A percentile compares a stretch with the other conserved stretches of the same genome.
These are phyloP conservation scores for Stomatorhinus walkeri DNA, from an alignment of 2,797 vertebrate genomes.

Conservation along the genomic window DNA sequence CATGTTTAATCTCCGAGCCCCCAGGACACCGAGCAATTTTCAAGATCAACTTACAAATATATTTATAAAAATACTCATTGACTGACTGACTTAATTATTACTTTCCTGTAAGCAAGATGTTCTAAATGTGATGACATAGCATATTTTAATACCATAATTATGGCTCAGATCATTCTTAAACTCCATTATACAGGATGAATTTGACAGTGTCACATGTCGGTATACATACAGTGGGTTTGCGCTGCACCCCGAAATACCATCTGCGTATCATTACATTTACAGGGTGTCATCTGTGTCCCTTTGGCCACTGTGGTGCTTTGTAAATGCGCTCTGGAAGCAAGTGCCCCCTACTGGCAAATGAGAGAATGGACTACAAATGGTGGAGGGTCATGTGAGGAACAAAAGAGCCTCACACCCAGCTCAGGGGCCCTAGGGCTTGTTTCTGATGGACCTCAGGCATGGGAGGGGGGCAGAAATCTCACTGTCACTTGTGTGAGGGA, in stretches of 20 bases:
- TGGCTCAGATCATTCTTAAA: not conserved
- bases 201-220: not conserved
- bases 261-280: conserved; percentile 5
- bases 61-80: not conserved
- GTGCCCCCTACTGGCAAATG: conserved; percentile 43
- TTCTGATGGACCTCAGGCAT: not conserved
- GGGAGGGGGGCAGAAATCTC: not conserved
- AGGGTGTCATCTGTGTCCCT: conserved; percentile 2
- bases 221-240: not conserved
- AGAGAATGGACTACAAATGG: conserved; percentile 31
- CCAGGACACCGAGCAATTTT: not conserved
- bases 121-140: not conserved
- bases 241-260: not conserved
- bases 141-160: not conserved
- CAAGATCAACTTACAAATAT: not conserved
- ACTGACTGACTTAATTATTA: not conserved
- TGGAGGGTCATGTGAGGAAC: conserved; percentile 32
- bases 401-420: conserved; percentile 31
- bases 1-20: not conserved
- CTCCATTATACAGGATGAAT: not conserved
- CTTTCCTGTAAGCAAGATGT: not conserved
- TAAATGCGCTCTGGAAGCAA: conserved; percentile 43
- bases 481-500: not conserved
- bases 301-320: conserved; percentile 30
- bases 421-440: not conserved